Evolutionary conservation across 2,113 vertebrate species (phyloP).

Genomic region (Scartelaos histophorus): DNA sequence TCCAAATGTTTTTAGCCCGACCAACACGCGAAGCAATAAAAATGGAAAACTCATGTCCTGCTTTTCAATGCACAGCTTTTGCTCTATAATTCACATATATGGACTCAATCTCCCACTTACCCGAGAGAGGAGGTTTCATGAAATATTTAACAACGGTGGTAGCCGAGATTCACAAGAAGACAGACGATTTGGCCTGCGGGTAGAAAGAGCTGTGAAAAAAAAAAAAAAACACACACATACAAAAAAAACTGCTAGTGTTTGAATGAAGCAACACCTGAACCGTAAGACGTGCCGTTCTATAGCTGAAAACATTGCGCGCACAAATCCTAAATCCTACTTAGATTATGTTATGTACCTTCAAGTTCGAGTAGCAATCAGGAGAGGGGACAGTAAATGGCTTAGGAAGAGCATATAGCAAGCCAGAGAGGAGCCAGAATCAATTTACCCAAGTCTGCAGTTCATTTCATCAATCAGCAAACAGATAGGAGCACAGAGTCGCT

Average conservation of each 20-base stretch:
- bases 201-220: constrained; percentile 25
- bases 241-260: constrained; percentile 20
- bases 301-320: constrained; percentile 28
- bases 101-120: constrained; percentile 35
- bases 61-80: constrained; percentile 14
- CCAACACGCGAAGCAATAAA: neutral
- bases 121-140: constrained; percentile 27
- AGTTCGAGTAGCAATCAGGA: constrained; percentile 16
- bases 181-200: constrained; percentile 35
- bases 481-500: constrained; percentile 56
- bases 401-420: constrained; percentile 22
- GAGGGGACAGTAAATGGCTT: constrained; percentile 3
- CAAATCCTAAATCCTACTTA: constrained; percentile 29
- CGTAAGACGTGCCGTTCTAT: constrained; percentile 21
- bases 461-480: constrained; percentile 75
- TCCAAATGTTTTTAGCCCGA: too few relatives aligned
- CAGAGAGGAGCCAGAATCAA: constrained; percentile 71
- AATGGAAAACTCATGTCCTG: neutral
- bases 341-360: constrained; percentile 37
- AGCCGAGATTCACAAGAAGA: constrained; percentile 42
- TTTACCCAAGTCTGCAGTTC: constrained; percentile 70
- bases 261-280: constrained; percentile 40
- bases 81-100: constrained; percentile 24
- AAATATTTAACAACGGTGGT: constrained; percentile 47
- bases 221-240: too few relatives aligned